phyloP scores from a whole-genome alignment of 2,113 vertebrate genomes.

The Neogobius melanostomus region DNA sequence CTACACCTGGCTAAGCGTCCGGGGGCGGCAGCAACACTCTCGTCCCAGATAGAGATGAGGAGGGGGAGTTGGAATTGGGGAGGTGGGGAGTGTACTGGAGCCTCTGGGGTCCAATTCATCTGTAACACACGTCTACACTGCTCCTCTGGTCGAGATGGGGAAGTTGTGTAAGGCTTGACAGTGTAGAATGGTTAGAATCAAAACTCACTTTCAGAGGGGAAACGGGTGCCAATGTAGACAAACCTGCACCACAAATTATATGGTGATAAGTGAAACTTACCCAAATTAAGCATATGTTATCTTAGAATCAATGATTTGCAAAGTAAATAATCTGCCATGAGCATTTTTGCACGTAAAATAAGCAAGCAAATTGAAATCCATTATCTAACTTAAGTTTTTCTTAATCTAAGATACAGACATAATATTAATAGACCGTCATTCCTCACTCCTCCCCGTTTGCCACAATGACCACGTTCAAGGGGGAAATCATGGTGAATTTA shows the following conservation, averaged over 20 bases:
- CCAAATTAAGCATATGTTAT: no score
- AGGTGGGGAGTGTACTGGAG: background rate
- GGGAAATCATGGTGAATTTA: no score
- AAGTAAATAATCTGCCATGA: no score
- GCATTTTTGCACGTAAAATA: no score
- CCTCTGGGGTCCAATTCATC: slow-evolving; percentile 54
- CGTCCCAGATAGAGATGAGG: slow-evolving; percentile 34
- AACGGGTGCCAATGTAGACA: background rate
- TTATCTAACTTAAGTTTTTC: no score
- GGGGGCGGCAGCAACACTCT: background rate
- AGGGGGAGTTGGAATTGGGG: background rate
- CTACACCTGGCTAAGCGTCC: slow-evolving; percentile 41
- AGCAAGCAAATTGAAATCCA: no score
- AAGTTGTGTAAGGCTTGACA: slow-evolving; percentile 11
- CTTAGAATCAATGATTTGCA: no score
- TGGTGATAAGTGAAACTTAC: no score
- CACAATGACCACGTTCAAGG: no score
- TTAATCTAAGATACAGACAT: no score
- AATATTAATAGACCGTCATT: no score
- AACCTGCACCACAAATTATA: background rate
- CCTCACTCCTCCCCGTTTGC: no score
- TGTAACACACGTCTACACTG: slow-evolving; percentile 30
- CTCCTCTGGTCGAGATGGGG: slow-evolving; percentile 1
- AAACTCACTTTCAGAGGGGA: background rate
- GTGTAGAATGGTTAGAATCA: background rate